A percentile compares a stretch with the other conserved stretches of the same genome.
These are phyloP conservation scores for Gonioctena quinquepunctata DNA, from an alignment of 1,140 invertebrate genomes.

Conservation along the genomic window DNA sequence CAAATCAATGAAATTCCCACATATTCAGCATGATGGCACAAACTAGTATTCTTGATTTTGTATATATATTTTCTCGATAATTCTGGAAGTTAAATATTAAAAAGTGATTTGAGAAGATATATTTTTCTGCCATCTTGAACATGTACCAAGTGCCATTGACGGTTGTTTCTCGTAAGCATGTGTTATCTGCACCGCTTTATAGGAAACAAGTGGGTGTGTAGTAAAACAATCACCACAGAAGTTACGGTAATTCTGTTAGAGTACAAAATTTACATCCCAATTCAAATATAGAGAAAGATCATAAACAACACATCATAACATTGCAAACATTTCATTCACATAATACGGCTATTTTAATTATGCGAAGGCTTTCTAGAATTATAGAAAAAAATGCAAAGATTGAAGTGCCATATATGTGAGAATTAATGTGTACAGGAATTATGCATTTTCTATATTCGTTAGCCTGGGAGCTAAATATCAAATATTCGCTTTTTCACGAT, in stretches of 20 bases:
- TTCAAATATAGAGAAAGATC: constrained; percentile 4
- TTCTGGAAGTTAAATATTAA: too few relatives aligned
- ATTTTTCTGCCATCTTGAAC: too few relatives aligned
- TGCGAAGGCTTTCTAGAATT: constrained; percentile 7
- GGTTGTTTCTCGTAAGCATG: background rate
- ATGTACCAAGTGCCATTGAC: too few relatives aligned
- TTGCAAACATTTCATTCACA: background rate
- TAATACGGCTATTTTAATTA: constrained; percentile 6
- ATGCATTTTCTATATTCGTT: background rate
- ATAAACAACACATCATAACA: constrained; percentile 5
- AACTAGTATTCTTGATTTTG: too few relatives aligned
- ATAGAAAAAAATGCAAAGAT: constrained; percentile 4
- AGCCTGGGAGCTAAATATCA: too few relatives aligned
- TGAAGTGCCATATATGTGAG: constrained; percentile 1
- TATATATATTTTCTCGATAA: too few relatives aligned
- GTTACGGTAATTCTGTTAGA: background rate
- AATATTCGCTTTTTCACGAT: too few relatives aligned
- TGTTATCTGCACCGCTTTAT: background rate
- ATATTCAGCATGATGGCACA: too few relatives aligned
- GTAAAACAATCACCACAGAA: background rate
- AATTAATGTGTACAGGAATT: too few relatives aligned
- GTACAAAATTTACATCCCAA: background rate
- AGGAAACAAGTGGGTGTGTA: background rate
- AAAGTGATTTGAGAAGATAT: too few relatives aligned
- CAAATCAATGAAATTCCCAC: too few relatives aligned